phyloP scores from a whole-genome alignment of 2,113 vertebrate species.

The Climacteris rufus region DNA sequence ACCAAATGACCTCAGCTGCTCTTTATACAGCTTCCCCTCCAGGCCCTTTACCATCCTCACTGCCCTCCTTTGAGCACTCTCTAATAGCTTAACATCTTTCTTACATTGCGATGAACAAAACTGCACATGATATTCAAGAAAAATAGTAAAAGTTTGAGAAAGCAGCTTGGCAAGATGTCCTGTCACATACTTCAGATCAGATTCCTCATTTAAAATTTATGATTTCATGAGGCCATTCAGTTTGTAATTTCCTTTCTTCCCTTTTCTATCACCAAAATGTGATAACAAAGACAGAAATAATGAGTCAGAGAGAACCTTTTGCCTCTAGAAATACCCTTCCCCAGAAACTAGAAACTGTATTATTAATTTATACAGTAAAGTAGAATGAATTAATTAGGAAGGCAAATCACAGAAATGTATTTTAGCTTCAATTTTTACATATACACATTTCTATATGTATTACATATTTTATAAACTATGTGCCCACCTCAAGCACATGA shows the following conservation, averaged over 20 bases:
- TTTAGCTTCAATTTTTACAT: neutral
- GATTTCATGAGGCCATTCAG: neutral
- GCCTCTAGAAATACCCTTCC: neutral
- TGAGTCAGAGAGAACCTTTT: neutral
- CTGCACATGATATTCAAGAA: neutral
- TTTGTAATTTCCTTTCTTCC: slow-evolving; percentile 8
- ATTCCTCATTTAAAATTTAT: neutral
- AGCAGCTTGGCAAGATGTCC: neutral
- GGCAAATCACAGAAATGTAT: neutral
- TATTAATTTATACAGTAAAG: neutral
- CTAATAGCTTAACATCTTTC: neutral
- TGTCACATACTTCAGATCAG: neutral
- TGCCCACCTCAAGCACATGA: neutral
- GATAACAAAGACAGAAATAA: neutral
- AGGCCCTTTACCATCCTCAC: neutral
- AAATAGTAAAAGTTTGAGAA: neutral
- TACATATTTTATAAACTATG: neutral
- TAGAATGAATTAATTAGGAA: neutral
- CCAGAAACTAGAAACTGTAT: neutral
- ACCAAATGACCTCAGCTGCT: neutral
- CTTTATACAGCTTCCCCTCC: rapidly evolving
- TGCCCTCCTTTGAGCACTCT: neutral
- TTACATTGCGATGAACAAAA: neutral
- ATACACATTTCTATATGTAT: neutral
- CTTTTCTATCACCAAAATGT: neutral